Evolutionary conservation across 2,888 invertebrate genomes (phyloP), one percentile per base, ranked within the genome.

Genomic region (Maniola hyperantus): DNA sequence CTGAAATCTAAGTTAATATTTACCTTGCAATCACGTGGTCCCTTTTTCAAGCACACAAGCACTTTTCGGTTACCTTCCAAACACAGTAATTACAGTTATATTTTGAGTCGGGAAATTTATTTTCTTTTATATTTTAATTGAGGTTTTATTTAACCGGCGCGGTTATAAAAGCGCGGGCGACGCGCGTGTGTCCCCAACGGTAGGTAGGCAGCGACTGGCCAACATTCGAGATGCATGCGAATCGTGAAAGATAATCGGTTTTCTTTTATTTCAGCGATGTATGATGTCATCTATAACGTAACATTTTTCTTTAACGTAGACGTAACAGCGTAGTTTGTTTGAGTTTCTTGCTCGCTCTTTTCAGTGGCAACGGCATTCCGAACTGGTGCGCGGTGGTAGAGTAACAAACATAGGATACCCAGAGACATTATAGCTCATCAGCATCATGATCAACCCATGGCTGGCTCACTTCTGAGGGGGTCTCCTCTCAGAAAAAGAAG

Each of bases 1-100:
- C 8, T 48, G 8, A 46, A 46, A 15, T 15, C 15, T 11, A 46
- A 48, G 2, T 15, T 48, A 2, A n/a, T 74, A 76, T 73, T 76
- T 76, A 76, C 76, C 76, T 77, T 75, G 68, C 55, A 33, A 69
- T 70, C 67, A 71, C 69, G 72, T 66, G 64, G 66, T 51, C 8
- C 36, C 50, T 18, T 15, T 20, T 51, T 20, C 50, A 48, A 18
- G 51, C 20, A 61, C 61, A 48, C 50, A 50, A 18, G 10, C 57
- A 57, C 57, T 57, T 20, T 39, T 42, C 57, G 42, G 42, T 20
- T 18, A 20, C 39, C 7, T 39, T 34, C 4, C 13, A 57, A 42
- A n/a, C 42, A 57, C 57, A 57, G 57, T n/a, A n/a, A n/a, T 26
- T 57, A 42, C 6, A 42, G 20, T 6, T 58, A 20, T 20, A 26